These are phyloP conservation scores for Caenorhabditis auriculariae DNA, from an alignment of 2,888 invertebrate genomes.

Conservation along the genomic window DNA sequence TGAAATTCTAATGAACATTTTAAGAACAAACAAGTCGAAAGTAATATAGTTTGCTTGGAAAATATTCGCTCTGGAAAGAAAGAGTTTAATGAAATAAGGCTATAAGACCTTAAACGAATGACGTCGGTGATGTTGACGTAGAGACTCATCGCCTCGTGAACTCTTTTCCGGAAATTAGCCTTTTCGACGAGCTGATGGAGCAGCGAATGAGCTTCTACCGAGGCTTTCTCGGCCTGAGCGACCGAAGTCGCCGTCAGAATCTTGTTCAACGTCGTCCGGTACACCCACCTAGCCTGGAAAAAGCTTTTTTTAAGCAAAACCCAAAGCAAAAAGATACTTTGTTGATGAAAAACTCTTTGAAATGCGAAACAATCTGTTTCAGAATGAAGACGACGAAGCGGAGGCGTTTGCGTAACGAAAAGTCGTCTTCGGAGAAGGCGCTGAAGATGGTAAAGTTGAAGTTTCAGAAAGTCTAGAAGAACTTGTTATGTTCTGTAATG, in stretches of 20 bases:
- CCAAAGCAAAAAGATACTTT: slow-evolving; percentile 6
- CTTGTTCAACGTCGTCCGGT: slow-evolving; percentile 8
- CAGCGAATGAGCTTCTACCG: slow-evolving; percentile 9
- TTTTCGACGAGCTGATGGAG: slow-evolving; percentile 6
- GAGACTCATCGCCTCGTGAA: slow-evolving; percentile 33
- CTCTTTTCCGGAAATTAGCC: slow-evolving; percentile 12
- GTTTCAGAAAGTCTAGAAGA: too few species aligned
- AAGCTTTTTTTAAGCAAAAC: neutral
- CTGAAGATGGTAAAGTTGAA: too few species aligned
- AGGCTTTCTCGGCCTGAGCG: slow-evolving; percentile 13
- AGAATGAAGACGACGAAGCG: slow-evolving; percentile 25
- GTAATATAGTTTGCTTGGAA: too few species aligned
- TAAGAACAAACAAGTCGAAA: too few species aligned
- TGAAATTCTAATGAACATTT: too few species aligned
- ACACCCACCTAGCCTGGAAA: slow-evolving; percentile 18
- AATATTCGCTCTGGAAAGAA: too few species aligned
- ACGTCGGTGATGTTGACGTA: slow-evolving; percentile 30
- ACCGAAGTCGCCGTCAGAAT: slow-evolving; percentile 13
- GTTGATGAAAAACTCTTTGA: slow-evolving; percentile 20
- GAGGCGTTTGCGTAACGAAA: slow-evolving; percentile 14
- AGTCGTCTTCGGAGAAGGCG: too few species aligned
- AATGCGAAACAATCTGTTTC: slow-evolving; percentile 25
- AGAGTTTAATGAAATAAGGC: too few species aligned
- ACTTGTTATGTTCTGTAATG: too few species aligned
- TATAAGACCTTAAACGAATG: slow-evolving; percentile 29